Conservation (phyloP, 1,140 invertebrate species). For the Triops cancriformis region DNA sequence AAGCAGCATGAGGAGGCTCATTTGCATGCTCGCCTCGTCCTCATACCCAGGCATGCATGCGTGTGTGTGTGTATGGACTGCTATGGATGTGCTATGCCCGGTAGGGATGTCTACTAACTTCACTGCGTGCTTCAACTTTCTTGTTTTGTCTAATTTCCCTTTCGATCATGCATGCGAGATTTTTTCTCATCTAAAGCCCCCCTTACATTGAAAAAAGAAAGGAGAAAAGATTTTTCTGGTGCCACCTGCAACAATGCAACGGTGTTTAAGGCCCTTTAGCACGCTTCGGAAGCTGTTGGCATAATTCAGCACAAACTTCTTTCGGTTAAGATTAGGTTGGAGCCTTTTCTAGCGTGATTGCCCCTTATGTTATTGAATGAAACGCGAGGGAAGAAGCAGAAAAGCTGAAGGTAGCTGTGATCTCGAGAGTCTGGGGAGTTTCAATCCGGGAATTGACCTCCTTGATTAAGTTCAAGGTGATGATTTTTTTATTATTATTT, state of each 20-base stretch:
- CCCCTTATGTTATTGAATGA: background rate
- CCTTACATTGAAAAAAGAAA: background rate
- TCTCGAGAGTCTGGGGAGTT: background rate
- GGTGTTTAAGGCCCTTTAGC: background rate
- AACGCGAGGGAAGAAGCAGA: background rate
- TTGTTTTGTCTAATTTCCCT: background rate
- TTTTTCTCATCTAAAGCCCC: background rate
- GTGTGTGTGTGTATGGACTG: background rate
- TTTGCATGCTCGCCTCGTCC: constrained; percentile 3
- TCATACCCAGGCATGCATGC: background rate
- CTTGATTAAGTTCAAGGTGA: background rate
- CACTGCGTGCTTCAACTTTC: background rate
- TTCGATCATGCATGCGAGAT: background rate
- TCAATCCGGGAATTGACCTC: background rate
- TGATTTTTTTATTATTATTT: background rate
- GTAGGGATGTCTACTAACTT: constrained; percentile 7
- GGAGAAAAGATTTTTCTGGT: background rate
- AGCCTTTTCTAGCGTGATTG: background rate
- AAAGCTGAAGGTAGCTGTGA: background rate
- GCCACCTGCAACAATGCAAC: background rate
- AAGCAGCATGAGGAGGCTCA: background rate
- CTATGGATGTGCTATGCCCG: background rate
- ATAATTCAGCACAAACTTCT: background rate
- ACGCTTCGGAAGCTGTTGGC: background rate
- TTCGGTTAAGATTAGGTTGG: no score